A percentile compares a stretch with the other conserved stretches of the same genome.
Conservation (phyloP, 2,797 vertebrate species). For the Cheirogaleus major region DNA sequence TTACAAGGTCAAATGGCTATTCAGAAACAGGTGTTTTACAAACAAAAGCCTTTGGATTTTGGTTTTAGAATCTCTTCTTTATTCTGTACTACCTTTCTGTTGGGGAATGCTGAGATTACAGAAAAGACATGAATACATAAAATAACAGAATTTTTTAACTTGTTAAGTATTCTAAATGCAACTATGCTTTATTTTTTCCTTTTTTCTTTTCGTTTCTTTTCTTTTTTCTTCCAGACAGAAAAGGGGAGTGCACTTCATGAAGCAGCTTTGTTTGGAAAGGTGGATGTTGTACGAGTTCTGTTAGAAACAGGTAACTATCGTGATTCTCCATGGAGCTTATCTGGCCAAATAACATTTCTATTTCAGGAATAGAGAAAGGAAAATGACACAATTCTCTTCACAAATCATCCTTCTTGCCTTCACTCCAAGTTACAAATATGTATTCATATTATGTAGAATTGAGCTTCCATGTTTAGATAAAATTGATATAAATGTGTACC, state of each 20-base stretch:
- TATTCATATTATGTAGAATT: neutral
- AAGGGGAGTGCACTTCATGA: slow-evolving; percentile 98
- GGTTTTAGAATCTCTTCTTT: neutral
- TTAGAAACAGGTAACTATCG: slow-evolving; percentile 93
- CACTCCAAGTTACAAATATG: neutral
- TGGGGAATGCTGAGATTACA: neutral
- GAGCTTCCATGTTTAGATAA: neutral
- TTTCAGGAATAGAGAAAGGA: slow-evolving; percentile 8
- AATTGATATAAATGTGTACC: neutral
- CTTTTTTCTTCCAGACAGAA: slow-evolving; percentile 90
- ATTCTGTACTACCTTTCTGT: neutral
- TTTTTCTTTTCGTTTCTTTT: neutral
- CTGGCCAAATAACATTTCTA: neutral
- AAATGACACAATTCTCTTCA: neutral
- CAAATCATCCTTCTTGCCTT: neutral
- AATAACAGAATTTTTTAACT: neutral
- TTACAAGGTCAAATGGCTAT: neutral
- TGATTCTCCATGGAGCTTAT: neutral
- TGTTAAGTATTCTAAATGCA: slow-evolving; percentile 59
- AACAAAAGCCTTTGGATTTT: neutral
- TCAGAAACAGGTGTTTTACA: neutral
- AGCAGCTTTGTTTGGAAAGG: slow-evolving; percentile 96
- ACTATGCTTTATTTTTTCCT: neutral
- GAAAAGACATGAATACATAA: neutral
- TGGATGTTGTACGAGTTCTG: slow-evolving; percentile 96